Percentiles rank a stretch among this genome's conserved stretches.
phyloP scores from a whole-genome alignment of 2,797 vertebrate genomes.

The Saguinus oedipus region DNA sequence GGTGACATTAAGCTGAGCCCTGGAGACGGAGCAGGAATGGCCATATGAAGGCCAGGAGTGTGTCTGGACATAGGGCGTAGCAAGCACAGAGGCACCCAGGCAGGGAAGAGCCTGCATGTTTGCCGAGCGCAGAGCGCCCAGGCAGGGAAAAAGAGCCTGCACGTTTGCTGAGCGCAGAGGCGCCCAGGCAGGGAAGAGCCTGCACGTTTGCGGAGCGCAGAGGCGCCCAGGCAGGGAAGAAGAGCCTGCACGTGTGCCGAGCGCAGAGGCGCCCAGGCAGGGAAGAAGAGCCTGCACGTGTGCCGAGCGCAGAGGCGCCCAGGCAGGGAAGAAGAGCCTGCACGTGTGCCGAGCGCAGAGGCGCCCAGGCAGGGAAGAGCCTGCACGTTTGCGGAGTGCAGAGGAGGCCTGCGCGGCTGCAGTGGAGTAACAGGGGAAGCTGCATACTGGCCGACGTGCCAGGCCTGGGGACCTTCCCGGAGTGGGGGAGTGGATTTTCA shows the following conservation, averaged over 20 bases:
- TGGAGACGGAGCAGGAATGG: neutral
- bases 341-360: neutral
- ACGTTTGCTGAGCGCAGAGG: neutral
- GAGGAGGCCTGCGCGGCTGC: neutral
- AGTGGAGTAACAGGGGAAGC: neutral
- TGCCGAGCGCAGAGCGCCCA: neutral
- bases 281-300: too few relatives aligned
- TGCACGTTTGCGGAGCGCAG: neutral
- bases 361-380: neutral
- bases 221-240: neutral
- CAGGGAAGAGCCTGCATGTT: neutral
- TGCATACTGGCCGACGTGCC: neutral
- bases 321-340: neutral
- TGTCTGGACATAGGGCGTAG: neutral
- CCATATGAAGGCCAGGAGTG: neutral
- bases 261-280: neutral
- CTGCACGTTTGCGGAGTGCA: neutral
- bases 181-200: neutral
- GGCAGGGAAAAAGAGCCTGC: neutral
- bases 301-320: neutral
- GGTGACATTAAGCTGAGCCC: neutral
- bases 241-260: too few relatives aligned
- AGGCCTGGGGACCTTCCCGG: neutral
- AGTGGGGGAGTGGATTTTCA: neutral
- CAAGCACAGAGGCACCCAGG: neutral